Evolutionary conservation across 2,113 vertebrate genomes (phyloP), one percentile per base, ranked within the genome.

Genomic region (Oreocharis arfaki): DNA sequence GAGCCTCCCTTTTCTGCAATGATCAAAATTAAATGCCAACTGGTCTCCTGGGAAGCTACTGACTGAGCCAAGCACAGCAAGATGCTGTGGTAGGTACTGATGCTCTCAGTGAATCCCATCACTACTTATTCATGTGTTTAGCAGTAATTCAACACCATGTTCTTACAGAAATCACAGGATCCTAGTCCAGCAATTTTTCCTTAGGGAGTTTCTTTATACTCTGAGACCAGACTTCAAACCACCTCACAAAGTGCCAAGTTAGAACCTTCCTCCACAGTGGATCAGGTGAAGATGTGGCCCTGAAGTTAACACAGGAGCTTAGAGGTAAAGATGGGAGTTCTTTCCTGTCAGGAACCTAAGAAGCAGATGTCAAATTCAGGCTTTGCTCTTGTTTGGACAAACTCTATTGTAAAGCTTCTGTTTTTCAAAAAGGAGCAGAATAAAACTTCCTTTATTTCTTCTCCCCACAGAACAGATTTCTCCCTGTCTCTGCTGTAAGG

Each of bases 1-100:
- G 71, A 95, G 71, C 76, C 79, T 96, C 81, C 41, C 52, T 93
- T 80, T 92, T 91, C 75, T 84, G 68, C 79, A 88, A 60, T 71
- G 76, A 96, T 90, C 93, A 94, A 93, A 96, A 96, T 91, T 85
- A 96, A 97, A 94, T 88, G 88, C 87, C 80, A 87, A 22, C 68
- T 82, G 81, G 84, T 88, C 78, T 95, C 90, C 65, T 67, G 75
- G 69, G 91, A 94, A 33, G 73, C 63, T 90, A 42, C 57, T 86
- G 61, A 39, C 64, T 76, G 86, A 96, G 82, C 46, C 75, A 94
- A 84, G 75, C 65, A 90, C 52, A 70, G 67, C 71, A 89, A 82
- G 71, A 67, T 91, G 46, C 75, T 85, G 26, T 77, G 55, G 84
- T 68, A 84, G 88, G 71, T 50, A 44, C 47, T 37, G 67, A 77